A percentile compares a stretch with the other conserved stretches of the same genome.
These are phyloP conservation scores for Tineola bisselliella DNA, from an alignment of 2,888 invertebrate species.

Conservation along the genomic window DNA sequence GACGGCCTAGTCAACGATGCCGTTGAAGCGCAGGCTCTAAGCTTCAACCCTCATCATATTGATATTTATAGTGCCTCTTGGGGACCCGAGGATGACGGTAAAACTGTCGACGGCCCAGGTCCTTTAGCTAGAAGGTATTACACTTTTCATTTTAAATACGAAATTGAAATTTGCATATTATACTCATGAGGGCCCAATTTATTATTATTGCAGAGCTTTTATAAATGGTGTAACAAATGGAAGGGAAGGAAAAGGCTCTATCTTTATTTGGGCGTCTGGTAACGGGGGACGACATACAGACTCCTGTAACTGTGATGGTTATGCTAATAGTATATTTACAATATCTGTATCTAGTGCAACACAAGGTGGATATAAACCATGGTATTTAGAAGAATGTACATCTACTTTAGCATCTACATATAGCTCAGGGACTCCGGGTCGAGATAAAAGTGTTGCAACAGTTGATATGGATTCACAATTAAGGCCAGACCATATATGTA, in stretches of 20 bases:
- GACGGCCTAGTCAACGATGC: conserved; percentile 97
- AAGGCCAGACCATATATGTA: conserved; percentile 87
- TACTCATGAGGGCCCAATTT: background rate
- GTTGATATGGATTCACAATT: conserved; percentile 91
- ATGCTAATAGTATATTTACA: conserved; percentile 98
- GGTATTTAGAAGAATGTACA: conserved; percentile 99
- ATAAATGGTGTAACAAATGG: conserved; percentile 94
- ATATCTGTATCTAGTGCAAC: conserved; percentile 97
- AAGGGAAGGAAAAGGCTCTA: conserved; percentile 91
- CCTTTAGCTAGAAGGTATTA: conserved; percentile 78
- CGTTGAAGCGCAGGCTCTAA: conserved; percentile 92
- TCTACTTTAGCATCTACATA: conserved; percentile 98
- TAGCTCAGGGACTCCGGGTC: conserved; percentile 93
- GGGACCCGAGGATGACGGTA: conserved; percentile 97
- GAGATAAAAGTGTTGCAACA: conserved; percentile 89
- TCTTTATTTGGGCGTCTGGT: conserved; percentile 98
- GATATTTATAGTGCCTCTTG: conserved; percentile 97
- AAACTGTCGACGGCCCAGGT: conserved; percentile 95
- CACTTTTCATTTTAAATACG: background rate
- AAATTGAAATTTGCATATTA: background rate
- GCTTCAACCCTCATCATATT: conserved; percentile 92
- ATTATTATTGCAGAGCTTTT: conserved; percentile 75
- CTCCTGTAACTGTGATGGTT: conserved; percentile 99
- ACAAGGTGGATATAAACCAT: conserved; percentile 93
- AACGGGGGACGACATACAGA: conserved; percentile 95